Evolutionary conservation across 1,140 invertebrate species (phyloP), one percentile per base, ranked within the genome.

Genomic region (Neodiprion virginianus): DNA sequence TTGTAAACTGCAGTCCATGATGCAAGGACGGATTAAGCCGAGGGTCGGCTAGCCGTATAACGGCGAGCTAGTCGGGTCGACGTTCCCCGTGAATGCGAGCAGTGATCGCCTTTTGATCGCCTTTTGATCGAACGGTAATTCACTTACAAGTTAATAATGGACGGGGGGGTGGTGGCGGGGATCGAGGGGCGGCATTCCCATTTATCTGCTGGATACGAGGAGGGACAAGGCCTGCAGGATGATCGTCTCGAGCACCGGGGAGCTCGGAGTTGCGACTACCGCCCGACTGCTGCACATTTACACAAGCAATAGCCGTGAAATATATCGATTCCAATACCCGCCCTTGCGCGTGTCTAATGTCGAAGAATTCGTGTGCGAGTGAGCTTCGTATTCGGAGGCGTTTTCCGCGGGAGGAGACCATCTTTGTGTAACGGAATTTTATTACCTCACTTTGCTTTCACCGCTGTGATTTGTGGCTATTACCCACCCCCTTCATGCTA

Each of bases 401-500:
- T 61, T 61, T 61, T 61, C 0, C 28, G 53, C 53, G 53, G 53
- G 53, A 61, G 53, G 53, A 61, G n/a, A 5, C n/a, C 53, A 61
- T 17, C 53, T 61, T 61, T 61, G 53, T 61, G 53, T 17, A 12
- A 9, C 11, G 53, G 11, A 17, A 61, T 61, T 61, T 61, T 61
- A 61, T 61, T 61, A 17, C 53, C 53, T 12, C n/a, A 61, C 53
- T 61, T 61, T 61, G 53, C 11, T 12, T 40, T 40, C n/a, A 61
- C 53, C 28, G n/a, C 53, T 61, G 11, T 61, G 53, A 61, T 61
- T 61, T 61, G 53, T 61, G 11, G 53, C 53, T 61, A 61, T 61
- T 87, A 89, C 91, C 91, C 89, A 96, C 95, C 94, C 28, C 28
- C 28, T 40, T 40, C 2, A 40, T 40, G 28, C 28, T 40, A 40